Conservation (phyloP, 2,113 vertebrate species). For the Bagarius yarrelli region DNA sequence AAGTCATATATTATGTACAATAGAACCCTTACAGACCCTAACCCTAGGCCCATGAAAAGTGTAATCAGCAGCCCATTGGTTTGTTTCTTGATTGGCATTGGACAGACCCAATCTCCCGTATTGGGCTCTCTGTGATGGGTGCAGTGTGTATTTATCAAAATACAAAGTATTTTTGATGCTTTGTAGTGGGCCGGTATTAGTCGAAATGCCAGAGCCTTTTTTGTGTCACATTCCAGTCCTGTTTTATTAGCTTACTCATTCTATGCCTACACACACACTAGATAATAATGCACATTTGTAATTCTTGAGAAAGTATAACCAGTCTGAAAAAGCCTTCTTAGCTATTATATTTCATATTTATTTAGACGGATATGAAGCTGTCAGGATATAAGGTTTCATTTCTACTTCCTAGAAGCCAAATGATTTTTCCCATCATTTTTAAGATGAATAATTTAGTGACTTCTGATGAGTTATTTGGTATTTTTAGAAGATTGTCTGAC, state of each 20-base stretch:
- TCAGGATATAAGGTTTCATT: background rate
- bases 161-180: too few species aligned
- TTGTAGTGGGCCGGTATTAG: too few species aligned
- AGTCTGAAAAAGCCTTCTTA: background rate
- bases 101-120: too few species aligned
- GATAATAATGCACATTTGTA: background rate
- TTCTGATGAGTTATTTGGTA: background rate
- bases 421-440: slow-evolving; percentile 18
- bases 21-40: too few species aligned
- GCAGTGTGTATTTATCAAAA: too few species aligned
- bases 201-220: too few species aligned
- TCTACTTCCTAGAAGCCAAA: background rate
- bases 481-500: background rate
- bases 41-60: too few species aligned
- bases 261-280: background rate
- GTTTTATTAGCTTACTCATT: background rate
- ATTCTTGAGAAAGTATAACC: background rate
- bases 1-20: background rate
- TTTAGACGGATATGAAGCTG: background rate
- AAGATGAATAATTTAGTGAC: background rate
- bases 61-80: too few species aligned
- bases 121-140: too few species aligned
- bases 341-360: background rate
- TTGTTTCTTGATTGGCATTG: too few species aligned
- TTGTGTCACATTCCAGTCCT: too few species aligned